Conservation (phyloP, 2,113 vertebrate genomes). For the Vireo altiloquus region DNA sequence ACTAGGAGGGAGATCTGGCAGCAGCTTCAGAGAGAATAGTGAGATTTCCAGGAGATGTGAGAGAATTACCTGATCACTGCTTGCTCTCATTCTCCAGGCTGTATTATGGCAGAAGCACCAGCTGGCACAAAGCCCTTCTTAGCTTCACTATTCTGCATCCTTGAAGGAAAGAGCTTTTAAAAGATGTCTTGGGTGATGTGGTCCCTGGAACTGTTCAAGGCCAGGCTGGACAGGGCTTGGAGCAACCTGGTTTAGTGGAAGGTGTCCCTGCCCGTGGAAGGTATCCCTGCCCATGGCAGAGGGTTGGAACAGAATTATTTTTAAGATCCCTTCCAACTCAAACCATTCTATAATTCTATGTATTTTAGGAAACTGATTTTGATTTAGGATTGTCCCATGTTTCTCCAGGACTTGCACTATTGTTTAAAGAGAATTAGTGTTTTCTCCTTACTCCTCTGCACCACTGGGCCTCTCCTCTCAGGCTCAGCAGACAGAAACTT, state of each 20-base stretch:
- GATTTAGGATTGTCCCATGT: too few species aligned
- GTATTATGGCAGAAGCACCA: neutral
- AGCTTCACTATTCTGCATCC: neutral
- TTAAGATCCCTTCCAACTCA: neutral
- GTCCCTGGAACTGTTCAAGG: neutral
- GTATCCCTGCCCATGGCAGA: neutral
- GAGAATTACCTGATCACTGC: neutral
- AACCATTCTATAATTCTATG: neutral
- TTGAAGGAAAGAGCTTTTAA: neutral
- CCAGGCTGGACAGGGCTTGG: neutral
- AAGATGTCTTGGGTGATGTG: neutral
- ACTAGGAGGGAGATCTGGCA: neutral
- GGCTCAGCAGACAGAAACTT: too few species aligned
- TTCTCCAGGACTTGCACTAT: too few species aligned
- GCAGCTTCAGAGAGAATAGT: neutral
- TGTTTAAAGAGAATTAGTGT: too few species aligned
- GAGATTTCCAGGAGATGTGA: neutral
- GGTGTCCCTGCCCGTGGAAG: neutral
- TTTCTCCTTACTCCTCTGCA: too few species aligned
- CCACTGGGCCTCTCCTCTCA: too few species aligned
- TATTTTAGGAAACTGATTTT: too few species aligned
- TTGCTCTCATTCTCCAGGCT: neutral
- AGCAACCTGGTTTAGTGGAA: neutral
- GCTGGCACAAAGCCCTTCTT: neutral
- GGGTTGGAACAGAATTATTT: neutral